These are phyloP conservation scores for Tragulus kanchil DNA, from an alignment of 2,113 vertebrate genomes.

Conservation along the genomic window DNA sequence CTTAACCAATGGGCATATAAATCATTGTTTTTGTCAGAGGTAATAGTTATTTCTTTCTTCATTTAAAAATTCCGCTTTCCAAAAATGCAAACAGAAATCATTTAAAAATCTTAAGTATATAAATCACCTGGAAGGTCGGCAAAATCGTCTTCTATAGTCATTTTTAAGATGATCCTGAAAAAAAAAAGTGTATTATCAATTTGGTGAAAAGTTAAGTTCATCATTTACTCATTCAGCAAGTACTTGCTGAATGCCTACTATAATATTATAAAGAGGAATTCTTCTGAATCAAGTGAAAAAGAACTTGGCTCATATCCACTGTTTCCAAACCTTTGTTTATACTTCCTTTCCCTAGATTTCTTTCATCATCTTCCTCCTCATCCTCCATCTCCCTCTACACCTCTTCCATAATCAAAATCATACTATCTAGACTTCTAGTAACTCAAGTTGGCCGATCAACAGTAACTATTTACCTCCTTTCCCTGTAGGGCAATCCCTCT, in stretches of 20 bases:
- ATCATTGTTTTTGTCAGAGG: conserved; percentile 5
- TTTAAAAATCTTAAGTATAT: conserved; percentile 38
- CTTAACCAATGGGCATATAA: conserved; percentile 14
- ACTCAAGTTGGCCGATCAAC: conserved; percentile 14
- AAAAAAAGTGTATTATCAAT: conserved; percentile 42
- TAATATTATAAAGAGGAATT: conserved; percentile 31
- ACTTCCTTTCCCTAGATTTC: background rate
- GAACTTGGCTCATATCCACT: background rate
- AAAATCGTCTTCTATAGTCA: conserved; percentile 87
- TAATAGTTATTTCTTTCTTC: conserved; percentile 26
- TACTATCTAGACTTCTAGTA: background rate
- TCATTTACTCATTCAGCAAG: conserved; percentile 28
- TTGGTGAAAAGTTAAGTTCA: conserved; percentile 15
- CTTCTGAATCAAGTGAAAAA: conserved; percentile 15
- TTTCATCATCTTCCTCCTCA: background rate
- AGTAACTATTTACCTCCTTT: background rate
- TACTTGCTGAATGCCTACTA: background rate
- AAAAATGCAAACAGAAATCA: background rate
- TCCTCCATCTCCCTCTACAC: background rate
- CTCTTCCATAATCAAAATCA: background rate
- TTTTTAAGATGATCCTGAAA: conserved; percentile 86
- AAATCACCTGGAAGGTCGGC: conserved; percentile 76
- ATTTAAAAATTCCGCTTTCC: conserved; percentile 54
- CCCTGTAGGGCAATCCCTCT: background rate
- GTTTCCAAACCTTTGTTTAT: background rate